These are phyloP conservation scores for Microctonus hyperodae DNA, from an alignment of 2,888 invertebrate species.

Conservation along the genomic window DNA sequence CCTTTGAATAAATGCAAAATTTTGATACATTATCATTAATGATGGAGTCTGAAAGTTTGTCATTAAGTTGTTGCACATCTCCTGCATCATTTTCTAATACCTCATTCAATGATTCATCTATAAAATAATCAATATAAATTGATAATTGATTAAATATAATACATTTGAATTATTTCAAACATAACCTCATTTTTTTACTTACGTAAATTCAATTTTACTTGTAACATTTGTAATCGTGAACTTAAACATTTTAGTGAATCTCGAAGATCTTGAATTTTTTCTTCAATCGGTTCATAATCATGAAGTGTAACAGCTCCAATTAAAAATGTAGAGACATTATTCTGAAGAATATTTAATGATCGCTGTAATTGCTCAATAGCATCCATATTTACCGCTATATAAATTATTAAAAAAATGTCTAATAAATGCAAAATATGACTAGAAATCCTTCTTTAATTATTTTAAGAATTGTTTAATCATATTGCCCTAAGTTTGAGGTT, in stretches of 20 bases:
- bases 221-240: slow-evolving; percentile 32
- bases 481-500: background rate
- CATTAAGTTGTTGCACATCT: slow-evolving; percentile 29
- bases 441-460: too few species aligned
- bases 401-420: too few species aligned
- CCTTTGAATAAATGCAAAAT: slow-evolving; percentile 25
- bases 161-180: background rate
- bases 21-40: slow-evolving; percentile 28
- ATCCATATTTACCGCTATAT: slow-evolving; percentile 19
- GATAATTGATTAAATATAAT: background rate
- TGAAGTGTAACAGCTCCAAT: slow-evolving; percentile 39
- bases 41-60: slow-evolving; percentile 1
- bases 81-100: slow-evolving; percentile 24
- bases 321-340: slow-evolving; percentile 37
- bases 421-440: too few species aligned
- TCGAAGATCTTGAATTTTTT: slow-evolving; percentile 37
- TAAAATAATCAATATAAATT: background rate
- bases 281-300: slow-evolving; percentile 40
- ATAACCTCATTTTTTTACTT: background rate
- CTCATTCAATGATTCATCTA: slow-evolving; percentile 11
- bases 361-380: background rate
- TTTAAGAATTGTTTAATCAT: background rate
- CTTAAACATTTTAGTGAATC: slow-evolving; percentile 33
- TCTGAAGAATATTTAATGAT: slow-evolving; percentile 12
- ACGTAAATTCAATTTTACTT: slow-evolving; percentile 25